phyloP scores from a whole-genome alignment of 2,113 vertebrate genomes.

The Engystomops pustulosus region DNA sequence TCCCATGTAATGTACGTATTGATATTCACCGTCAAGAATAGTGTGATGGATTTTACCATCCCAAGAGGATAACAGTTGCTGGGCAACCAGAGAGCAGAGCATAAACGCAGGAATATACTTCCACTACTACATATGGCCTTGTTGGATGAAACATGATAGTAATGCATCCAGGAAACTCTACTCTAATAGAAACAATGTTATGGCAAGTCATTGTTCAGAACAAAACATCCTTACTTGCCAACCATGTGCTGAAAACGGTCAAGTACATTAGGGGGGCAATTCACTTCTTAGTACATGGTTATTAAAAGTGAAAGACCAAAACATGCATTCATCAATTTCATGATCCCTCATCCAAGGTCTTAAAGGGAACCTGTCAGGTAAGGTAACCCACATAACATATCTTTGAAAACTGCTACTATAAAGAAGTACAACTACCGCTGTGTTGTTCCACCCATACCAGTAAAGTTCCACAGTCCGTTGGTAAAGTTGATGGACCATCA shows the following conservation, averaged over 20 bases:
- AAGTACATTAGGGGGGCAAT: neutral
- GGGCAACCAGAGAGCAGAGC: neutral
- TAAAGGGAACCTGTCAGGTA: no score
- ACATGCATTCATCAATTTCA: no score
- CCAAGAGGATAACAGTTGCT: neutral
- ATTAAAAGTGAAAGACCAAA: no score
- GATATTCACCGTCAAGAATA: neutral
- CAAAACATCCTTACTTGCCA: neutral
- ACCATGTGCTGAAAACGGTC: neutral
- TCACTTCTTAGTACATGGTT: no score
- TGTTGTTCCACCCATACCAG: no score
- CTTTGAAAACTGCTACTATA: no score
- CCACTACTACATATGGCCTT: neutral
- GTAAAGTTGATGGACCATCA: no score
- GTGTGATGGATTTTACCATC: neutral
- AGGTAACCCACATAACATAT: no score
- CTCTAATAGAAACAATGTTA: neutral
- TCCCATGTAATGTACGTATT: neutral
- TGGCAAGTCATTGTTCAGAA: neutral
- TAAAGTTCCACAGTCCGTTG: no score
- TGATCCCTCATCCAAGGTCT: no score
- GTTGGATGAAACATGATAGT: neutral
- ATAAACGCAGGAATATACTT: neutral
- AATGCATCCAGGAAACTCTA: neutral
- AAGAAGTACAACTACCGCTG: no score